phyloP scores from a whole-genome alignment of 2,797 vertebrate genomes.

The Harpagifer antarcticus region DNA sequence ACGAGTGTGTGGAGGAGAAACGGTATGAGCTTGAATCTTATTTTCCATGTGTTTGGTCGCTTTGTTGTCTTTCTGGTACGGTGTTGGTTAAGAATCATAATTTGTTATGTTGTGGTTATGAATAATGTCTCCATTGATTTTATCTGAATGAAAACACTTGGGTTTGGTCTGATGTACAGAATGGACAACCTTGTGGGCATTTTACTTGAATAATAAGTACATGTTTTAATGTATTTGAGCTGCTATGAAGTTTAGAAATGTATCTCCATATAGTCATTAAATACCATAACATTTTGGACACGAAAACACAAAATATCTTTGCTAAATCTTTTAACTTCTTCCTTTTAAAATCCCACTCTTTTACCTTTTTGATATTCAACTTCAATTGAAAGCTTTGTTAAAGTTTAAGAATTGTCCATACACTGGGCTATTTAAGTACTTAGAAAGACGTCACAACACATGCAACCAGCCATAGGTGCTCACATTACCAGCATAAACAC shows the following conservation, averaged over 20 bases:
- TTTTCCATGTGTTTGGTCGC: conserved; percentile 54
- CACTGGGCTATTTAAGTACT: conserved; percentile 9
- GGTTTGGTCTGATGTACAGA: conserved; percentile 23
- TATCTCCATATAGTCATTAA: not conserved
- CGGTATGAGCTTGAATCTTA: conserved; percentile 71
- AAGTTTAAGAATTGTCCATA: conserved; percentile 1
- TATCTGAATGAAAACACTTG: conserved; percentile 35
- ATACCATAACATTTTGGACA: not conserved
- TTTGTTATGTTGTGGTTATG: conserved; percentile 44
- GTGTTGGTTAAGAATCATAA: conserved; percentile 31
- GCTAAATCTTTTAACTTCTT: not conserved
- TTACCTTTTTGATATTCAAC: conserved; percentile 3
- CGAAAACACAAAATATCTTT: not conserved
- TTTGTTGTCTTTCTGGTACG: conserved; percentile 45
- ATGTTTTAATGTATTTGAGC: conserved; percentile 13
- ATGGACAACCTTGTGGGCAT: conserved; percentile 17
- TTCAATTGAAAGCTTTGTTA: not conserved
- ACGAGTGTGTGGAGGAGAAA: conserved; percentile 68
- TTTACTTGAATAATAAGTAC: not conserved
- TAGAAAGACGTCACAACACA: conserved; percentile 21
- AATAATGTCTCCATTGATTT: conserved; percentile 35
- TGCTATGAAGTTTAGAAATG: not conserved
- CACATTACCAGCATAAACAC: conserved; percentile 25
- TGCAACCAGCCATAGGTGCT: conserved; percentile 22
- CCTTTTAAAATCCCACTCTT: not conserved